Percentiles rank a stretch among this genome's conserved stretches.
These are phyloP conservation scores for Pontoporia blainvillei DNA, from an alignment of 2,113 vertebrate genomes.

Conservation along the genomic window DNA sequence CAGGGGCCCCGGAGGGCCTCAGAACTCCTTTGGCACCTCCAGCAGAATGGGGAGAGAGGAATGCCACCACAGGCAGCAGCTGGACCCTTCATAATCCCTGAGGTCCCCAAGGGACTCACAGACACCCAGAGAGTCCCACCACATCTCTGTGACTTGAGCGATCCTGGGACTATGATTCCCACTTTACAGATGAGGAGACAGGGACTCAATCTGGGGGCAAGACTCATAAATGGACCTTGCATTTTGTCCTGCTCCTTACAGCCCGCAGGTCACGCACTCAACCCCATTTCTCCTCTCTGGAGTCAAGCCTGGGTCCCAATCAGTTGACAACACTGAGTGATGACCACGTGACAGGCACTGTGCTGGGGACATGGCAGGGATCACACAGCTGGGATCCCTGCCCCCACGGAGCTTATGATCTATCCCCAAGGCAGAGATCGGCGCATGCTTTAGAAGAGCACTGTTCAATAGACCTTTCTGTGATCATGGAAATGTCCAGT, in stretches of 20 bases:
- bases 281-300: neutral
- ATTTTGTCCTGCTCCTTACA: neutral
- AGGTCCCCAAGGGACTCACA: neutral
- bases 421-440: neutral
- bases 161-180: neutral
- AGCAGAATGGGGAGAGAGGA: neutral
- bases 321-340: neutral
- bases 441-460: neutral
- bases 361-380: neutral
- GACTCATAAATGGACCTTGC: neutral
- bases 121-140: neutral
- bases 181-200: neutral
- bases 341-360: neutral
- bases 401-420: neutral
- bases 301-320: neutral
- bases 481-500: neutral
- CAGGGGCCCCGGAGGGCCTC: neutral
- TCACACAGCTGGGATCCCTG: neutral
- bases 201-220: neutral
- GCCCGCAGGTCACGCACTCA: accelerated
- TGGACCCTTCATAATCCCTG: neutral
- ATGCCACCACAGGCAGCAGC: neutral
- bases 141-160: neutral
- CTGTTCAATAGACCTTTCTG: neutral
- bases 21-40: neutral